Evolutionary conservation across 2,113 vertebrate species (phyloP), one percentile per base, ranked within the genome.

Genomic region (Pygoscelis antarcticus): DNA sequence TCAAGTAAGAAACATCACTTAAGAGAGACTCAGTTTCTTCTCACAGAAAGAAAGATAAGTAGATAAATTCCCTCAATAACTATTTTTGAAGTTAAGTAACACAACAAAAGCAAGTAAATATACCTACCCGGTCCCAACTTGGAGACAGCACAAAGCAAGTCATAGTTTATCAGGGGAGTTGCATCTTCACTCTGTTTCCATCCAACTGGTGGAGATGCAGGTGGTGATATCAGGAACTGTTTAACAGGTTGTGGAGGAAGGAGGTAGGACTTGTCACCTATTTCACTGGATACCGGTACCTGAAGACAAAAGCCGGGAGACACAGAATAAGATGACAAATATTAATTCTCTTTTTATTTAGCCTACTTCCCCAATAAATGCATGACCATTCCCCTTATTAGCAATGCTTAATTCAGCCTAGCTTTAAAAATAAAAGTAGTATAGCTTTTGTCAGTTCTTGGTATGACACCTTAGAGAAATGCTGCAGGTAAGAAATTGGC

Each of bases 161-260:
- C 99, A 6, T 99, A 99, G 96, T 99, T 99, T 95, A 99, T 99
- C 88, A 98, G 98, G 1, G 99, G 99, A 29, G 98, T 98, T 1
- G 99, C 99, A 22, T 99, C 99, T 52, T 99, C 99, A 20, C 99
- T 99, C 97, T 99, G 99, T 89, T 99, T 99, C 99, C 99, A 99
- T 8, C 99, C 99, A 70, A 99, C 99, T 0, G 99, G 99, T 2
- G 99, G 99, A 6, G 99, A 99, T 3, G 99, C 98, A 1, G 99
- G 99, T 0, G 99, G 99, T 1, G 99, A 99, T 89, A 99, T 99
- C 95, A 99, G 99, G 96, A 99, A 99, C 98, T 99, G 99, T 34
- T 99, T 99, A 90, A 97, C 97, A 7, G 99, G 99, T 60, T 99
- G 98, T 3, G 99, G 99, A 6, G 99, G 99, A 42, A 99, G 99